Conservation (phyloP, 2,888 invertebrate species). For the Sussaba pulchella region DNA sequence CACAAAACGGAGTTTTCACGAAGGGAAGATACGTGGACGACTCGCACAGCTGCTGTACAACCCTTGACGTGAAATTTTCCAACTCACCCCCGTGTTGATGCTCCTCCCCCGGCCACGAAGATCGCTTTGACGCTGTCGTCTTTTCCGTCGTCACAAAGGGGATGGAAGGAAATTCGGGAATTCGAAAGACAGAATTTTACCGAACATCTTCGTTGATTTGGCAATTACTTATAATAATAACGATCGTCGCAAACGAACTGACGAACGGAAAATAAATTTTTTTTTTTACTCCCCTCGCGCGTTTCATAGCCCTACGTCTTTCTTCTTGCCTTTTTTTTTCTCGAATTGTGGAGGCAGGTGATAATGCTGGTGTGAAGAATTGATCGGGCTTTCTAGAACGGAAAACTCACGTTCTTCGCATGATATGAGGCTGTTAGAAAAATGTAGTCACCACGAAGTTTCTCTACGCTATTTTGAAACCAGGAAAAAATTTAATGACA, state of each 20-base stretch:
- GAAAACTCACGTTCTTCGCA: constrained; percentile 13
- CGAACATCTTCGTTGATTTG: constrained; percentile 44
- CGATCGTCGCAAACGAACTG: constrained; percentile 56
- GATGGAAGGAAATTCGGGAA: constrained; percentile 43
- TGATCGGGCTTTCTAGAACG: constrained; percentile 6
- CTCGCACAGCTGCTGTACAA: constrained; percentile 47
- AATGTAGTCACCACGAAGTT: not conserved
- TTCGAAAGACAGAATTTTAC: constrained; percentile 3
- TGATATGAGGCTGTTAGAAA: constrained; percentile 25
- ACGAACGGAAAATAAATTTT: constrained; percentile 27
- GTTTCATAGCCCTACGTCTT: not conserved
- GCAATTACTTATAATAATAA: constrained; percentile 69
- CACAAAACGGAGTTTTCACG: constrained; percentile 49
- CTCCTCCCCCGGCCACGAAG: not conserved
- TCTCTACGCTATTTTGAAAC: constrained; percentile 5
- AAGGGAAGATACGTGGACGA: constrained; percentile 43
- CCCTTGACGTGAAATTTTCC: constrained; percentile 36
- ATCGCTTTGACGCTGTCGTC: constrained; percentile 53
- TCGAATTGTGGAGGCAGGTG: not conserved
- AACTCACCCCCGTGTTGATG: constrained; percentile 15
- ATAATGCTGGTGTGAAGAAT: constrained; percentile 4
- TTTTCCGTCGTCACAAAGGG: constrained; percentile 40
- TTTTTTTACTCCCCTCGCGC: not conserved
- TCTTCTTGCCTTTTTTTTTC: constrained; percentile 12
- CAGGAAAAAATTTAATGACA: too few relatives aligned